Conservation (phyloP, 2,797 vertebrate genomes). For the Rhynchotus rufescens region DNA sequence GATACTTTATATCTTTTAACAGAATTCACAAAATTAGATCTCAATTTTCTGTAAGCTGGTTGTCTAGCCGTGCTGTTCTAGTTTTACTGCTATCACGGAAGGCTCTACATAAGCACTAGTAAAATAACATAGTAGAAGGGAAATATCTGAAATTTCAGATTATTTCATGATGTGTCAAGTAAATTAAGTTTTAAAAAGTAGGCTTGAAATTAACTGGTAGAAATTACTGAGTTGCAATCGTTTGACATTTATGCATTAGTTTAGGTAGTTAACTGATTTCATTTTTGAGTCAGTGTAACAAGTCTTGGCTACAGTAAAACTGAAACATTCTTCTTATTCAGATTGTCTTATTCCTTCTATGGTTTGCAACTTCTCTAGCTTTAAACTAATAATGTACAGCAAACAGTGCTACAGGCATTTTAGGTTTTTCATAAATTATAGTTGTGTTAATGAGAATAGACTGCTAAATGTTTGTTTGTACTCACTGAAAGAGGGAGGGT, state of each 20-base stretch:
- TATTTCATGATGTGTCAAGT: neutral
- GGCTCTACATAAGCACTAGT: neutral
- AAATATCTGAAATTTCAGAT: neutral
- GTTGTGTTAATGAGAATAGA: conserved; percentile 74
- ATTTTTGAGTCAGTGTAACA: neutral
- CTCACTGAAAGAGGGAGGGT: conserved; percentile 70
- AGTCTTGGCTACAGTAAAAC: neutral
- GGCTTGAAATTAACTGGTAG: neutral
- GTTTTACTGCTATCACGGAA: neutral
- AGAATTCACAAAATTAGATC: neutral
- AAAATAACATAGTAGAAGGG: neutral
- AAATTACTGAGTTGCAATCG: neutral
- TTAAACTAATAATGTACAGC: conserved; percentile 62
- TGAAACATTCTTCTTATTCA: conserved; percentile 11
- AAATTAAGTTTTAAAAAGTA: neutral
- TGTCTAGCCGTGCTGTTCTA: neutral
- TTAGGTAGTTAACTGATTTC: neutral
- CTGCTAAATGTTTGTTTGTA: conserved; percentile 75
- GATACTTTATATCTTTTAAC: neutral
- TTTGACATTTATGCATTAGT: neutral
- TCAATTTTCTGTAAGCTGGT: neutral
- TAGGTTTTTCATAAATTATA: conserved; percentile 74
- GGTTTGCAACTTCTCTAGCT: conserved; percentile 42
- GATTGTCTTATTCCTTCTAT: neutral
- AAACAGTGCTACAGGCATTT: conserved; percentile 47